Conservation (phyloP, 2,888 invertebrate genomes). For the Spatulosminthurus flaviceps region DNA sequence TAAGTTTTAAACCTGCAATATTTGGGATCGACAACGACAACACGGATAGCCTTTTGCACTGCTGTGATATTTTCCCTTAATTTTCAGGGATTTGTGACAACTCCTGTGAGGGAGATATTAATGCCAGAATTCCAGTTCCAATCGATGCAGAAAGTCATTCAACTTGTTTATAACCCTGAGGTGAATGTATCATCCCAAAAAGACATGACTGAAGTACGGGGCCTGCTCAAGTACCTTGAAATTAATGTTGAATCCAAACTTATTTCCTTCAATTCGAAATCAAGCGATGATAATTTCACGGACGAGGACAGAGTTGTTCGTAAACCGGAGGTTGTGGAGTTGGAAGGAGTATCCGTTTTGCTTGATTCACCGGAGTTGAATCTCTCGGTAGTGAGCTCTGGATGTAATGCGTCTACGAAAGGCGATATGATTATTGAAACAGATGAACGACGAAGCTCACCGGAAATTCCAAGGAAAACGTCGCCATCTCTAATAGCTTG, state of each 20-base stretch:
- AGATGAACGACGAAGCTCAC: too few relatives aligned
- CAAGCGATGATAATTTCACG: neutral
- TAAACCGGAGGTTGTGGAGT: neutral
- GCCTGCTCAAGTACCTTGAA: neutral
- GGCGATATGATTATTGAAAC: too few relatives aligned
- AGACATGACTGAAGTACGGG: conserved; percentile 1
- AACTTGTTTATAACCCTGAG: conserved; percentile 32
- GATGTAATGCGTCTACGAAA: too few relatives aligned
- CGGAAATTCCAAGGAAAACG: too few relatives aligned
- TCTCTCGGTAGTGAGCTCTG: too few relatives aligned
- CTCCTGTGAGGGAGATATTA: neutral
- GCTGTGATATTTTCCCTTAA: neutral
- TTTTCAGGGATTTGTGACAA: conserved; percentile 18
- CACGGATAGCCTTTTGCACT: too few relatives aligned
- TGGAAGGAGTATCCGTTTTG: neutral
- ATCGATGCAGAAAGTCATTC: neutral
- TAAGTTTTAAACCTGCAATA: too few relatives aligned
- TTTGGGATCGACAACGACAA: too few relatives aligned
- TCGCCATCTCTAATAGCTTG: too few relatives aligned
- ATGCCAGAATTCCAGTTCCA: conserved; percentile 27
- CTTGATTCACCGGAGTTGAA: too few relatives aligned
- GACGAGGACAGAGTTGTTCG: neutral
- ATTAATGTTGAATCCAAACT: neutral
- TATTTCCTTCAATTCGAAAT: neutral
- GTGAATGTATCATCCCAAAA: neutral